A percentile compares a stretch with the other conserved stretches of the same genome.
Conservation (phyloP, 2,888 invertebrate genomes). For the Osmoderma eremita region DNA sequence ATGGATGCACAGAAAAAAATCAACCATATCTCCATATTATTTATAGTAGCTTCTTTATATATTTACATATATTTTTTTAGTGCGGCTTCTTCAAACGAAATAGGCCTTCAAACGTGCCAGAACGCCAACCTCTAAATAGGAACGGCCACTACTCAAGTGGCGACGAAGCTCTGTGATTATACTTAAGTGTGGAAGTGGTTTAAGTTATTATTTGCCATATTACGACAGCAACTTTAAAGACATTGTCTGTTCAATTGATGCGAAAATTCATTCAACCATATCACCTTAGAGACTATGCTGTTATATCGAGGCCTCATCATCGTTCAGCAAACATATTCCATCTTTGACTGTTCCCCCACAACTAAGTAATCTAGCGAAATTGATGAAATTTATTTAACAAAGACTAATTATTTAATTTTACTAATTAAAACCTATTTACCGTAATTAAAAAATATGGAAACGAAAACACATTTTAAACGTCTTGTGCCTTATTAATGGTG, state of each 20-base stretch:
- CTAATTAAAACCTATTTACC: conserved; percentile 17
- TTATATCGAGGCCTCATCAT: too few species aligned
- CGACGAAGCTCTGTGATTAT: conserved; percentile 71
- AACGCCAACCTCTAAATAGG: conserved; percentile 85
- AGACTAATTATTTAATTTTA: conserved; percentile 33
- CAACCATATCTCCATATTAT: too few species aligned
- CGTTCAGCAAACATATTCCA: background rate
- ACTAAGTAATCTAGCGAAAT: background rate
- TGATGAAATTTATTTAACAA: conserved; percentile 27
- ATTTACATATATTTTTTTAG: conserved; percentile 65
- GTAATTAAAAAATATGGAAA: background rate
- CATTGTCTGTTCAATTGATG: too few species aligned
- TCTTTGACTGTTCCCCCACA: too few species aligned
- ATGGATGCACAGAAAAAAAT: too few species aligned
- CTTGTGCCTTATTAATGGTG: conserved; percentile 19
- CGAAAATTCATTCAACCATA: too few species aligned
- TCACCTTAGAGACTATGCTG: background rate
- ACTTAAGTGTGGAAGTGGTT: conserved; percentile 11
- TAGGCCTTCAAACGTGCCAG: conserved; percentile 83
- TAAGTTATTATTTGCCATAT: conserved; percentile 4
- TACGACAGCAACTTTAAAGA: too few species aligned
- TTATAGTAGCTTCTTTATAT: conserved; percentile 6
- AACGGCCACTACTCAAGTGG: conserved; percentile 75
- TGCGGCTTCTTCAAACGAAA: conserved; percentile 94
- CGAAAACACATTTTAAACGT: background rate